Conservation (phyloP, 2,113 vertebrate genomes). For the Tapirus terrestris region DNA sequence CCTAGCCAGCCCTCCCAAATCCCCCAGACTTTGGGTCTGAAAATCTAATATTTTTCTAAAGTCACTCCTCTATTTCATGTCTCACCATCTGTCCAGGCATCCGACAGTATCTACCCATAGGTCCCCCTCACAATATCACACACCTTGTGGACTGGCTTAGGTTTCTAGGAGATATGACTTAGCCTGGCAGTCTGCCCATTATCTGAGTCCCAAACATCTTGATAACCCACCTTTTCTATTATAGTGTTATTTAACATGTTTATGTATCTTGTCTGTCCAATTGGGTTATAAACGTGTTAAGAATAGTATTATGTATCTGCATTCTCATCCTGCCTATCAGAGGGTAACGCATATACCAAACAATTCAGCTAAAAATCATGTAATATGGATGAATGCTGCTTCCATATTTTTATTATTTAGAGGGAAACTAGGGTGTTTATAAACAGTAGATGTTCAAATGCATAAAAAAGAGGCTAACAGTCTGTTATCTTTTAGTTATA, state of each 20-base stretch:
- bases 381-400: background rate
- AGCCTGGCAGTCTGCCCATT: background rate
- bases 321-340: background rate
- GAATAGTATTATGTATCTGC: background rate
- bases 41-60: background rate
- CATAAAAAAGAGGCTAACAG: background rate
- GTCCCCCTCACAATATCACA: fast-evolving
- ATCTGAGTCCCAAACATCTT: background rate
- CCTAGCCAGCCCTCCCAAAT: background rate
- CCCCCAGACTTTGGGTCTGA: background rate
- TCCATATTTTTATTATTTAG: background rate
- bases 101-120: background rate
- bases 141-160: background rate
- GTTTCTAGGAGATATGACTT: background rate
- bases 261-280: background rate
- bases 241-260: background rate
- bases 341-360: background rate
- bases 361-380: background rate
- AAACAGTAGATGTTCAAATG: background rate
- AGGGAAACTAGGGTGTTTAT: background rate
- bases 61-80: background rate
- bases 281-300: background rate
- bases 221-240: background rate
- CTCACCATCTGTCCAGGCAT: background rate
- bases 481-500: background rate